A percentile compares a stretch with the other conserved stretches of the same genome.
Conservation (phyloP, 2,797 vertebrate species). For the Microcaecilia unicolor region DNA sequence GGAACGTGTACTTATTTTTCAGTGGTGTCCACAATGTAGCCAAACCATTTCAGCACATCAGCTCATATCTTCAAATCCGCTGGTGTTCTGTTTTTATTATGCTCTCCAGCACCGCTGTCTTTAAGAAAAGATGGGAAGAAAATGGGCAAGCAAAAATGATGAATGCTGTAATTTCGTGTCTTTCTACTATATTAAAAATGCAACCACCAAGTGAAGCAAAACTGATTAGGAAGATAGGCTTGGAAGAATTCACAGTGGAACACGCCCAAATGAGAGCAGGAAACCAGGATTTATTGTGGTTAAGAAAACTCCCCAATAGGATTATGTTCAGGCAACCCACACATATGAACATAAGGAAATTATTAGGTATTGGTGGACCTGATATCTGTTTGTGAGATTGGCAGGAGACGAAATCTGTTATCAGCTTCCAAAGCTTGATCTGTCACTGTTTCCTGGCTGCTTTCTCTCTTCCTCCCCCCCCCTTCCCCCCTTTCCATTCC, state of each 20-base stretch:
- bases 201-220: constrained; percentile 13
- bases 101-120: neutral
- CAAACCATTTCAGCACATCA: neutral
- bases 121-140: neutral
- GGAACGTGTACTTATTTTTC: neutral
- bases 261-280: constrained; percentile 24
- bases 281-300: constrained; percentile 7
- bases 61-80: rapidly evolving
- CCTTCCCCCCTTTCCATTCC: neutral
- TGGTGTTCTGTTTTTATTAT: no score
- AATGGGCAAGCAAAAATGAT: neutral
- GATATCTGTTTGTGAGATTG: no score
- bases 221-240: constrained; percentile 17
- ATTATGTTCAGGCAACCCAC: neutral
- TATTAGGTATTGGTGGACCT: rapidly evolving
- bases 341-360: neutral
- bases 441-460: neutral
- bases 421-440: neutral
- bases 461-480: neutral
- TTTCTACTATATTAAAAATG: constrained; percentile 3
- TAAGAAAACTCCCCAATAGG: neutral
- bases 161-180: neutral
- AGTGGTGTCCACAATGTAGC: no score
- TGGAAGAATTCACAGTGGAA: constrained; percentile 11
- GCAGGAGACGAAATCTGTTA: neutral